Base-by-base conservation (phyloP, 2,888 invertebrate genomes). In the Schizaphis graminum region DNA sequence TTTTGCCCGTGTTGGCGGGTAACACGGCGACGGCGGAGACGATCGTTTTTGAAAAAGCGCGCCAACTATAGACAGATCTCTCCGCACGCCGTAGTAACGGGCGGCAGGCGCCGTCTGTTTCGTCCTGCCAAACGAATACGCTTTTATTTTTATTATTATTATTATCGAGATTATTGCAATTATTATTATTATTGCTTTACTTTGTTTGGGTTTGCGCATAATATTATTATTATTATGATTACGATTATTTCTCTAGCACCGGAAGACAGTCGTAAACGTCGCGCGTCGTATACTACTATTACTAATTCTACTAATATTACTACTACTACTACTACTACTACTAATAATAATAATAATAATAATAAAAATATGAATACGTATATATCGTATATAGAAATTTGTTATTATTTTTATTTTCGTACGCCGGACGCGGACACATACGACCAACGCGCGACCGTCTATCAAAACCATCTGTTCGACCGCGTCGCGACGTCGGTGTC, bases 41-140 rank as follows among this genome's bases (percentile, higher is more conserved):
- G n/a, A 21, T 49, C 35, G 77, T 77, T 92, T 87, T 88, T 49
- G 61, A 92, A 91, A 92, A 92, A 92, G 92, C 92, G 87, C 92
- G 92, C 87, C 92, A 92, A 92, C 67, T 56, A 16, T 56, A 44
- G 28, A 56, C 56, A 5, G 53, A 84, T 53, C 41, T 41, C n/a
- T 57, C 49, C 49, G 53, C 87, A 8, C 77, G 57, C 26, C 26
- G 84, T 84, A 5, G 84, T 84, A 5, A 84, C 84, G 85, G 41
- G 41, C 44, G 85, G n/a, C 41, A 41, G 35, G 0, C 41, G 89
- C 13, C 88, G 53, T 56, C 88, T 44, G 35, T 56, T 88, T 88
- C 56, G 24, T 85, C 13, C 28, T 28, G 35, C 35, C 67, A n/a
- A 49, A 16, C 8, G 10, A 87, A 89, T 44, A 57, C 44, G 35